A percentile compares a stretch with the other conserved stretches of the same genome.
These are phyloP conservation scores for Channa argus DNA, from an alignment of 2,113 vertebrate species.

Conservation along the genomic window DNA sequence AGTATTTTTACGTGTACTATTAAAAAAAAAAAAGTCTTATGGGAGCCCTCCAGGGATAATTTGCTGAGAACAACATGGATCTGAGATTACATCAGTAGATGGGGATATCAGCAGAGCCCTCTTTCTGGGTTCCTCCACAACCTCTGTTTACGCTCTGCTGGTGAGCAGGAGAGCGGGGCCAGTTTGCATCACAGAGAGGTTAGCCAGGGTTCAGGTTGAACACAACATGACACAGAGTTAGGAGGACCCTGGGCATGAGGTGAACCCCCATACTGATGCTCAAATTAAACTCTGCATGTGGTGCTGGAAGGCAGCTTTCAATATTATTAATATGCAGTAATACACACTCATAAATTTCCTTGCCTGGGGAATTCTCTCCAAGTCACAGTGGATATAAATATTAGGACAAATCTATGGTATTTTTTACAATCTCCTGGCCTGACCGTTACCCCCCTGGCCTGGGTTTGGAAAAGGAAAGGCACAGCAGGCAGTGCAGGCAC, in stretches of 20 bases:
- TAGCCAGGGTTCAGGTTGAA: slow-evolving; percentile 75
- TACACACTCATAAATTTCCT: slow-evolving; percentile 52
- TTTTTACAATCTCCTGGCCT: slow-evolving; percentile 53
- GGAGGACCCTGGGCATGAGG: slow-evolving; percentile 53
- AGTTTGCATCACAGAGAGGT: slow-evolving; percentile 69
- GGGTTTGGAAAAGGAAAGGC: slow-evolving; percentile 65
- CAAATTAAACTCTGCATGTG: slow-evolving; percentile 55
- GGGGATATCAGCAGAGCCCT: slow-evolving; percentile 60
- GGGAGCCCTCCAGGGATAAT: slow-evolving; percentile 65
- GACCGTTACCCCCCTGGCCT: slow-evolving; percentile 26
- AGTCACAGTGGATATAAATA: slow-evolving; percentile 56
- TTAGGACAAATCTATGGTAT: slow-evolving; percentile 42
- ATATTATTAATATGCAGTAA: slow-evolving; percentile 52
- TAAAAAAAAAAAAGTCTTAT: slow-evolving; percentile 41
- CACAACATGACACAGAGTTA: slow-evolving; percentile 46
- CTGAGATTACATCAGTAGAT: slow-evolving; percentile 73
- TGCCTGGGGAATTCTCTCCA: slow-evolving; percentile 38
- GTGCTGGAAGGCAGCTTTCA: slow-evolving; percentile 42
- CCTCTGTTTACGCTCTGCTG: slow-evolving; percentile 71
- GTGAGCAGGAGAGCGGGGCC: slow-evolving; percentile 57
- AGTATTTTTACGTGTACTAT: slow-evolving; percentile 30
- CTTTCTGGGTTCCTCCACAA: slow-evolving; percentile 49
- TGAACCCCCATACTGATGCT: slow-evolving; percentile 40
- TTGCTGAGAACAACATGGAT: slow-evolving; percentile 69
- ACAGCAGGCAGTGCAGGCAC: slow-evolving; percentile 58